Evolutionary conservation across 2,888 invertebrate species (phyloP).

Genomic region (Tuberolachnus salignus): DNA sequence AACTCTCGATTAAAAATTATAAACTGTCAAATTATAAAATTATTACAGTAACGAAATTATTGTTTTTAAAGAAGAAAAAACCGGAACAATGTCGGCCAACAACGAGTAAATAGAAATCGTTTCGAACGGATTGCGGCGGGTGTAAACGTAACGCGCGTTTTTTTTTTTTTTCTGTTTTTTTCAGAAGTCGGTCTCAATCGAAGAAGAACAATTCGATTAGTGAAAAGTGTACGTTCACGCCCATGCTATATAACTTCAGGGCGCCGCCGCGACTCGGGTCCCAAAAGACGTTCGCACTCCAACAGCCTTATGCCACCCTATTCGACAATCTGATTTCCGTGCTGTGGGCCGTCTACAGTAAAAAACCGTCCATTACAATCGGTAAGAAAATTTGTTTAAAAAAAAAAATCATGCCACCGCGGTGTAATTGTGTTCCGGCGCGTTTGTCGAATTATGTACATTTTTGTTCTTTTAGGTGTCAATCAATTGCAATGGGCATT

Average conservation of each 20-base stretch:
- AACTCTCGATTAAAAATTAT: too few relatives aligned
- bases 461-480: neutral
- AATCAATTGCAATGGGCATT: slow-evolving; percentile 47
- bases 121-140: too few relatives aligned
- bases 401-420: too few relatives aligned
- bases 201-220: neutral
- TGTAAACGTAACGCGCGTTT: too few relatives aligned
- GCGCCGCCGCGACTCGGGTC: neutral
- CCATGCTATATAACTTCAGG: slow-evolving; percentile 19
- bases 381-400: neutral
- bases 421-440: too few relatives aligned
- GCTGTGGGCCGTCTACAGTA: slow-evolving; percentile 39
- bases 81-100: too few relatives aligned
- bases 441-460: neutral
- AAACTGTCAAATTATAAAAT: too few relatives aligned
- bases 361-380: slow-evolving; percentile 5
- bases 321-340: slow-evolving; percentile 42
- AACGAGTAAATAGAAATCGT: too few relatives aligned
- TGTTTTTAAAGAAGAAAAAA: too few relatives aligned
- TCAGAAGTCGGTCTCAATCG: too few relatives aligned
- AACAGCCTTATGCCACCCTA: slow-evolving; percentile 33
- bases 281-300: slow-evolving; percentile 15
- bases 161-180: too few relatives aligned
- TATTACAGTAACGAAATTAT: too few relatives aligned
- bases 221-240: neutral